Base-by-base conservation (phyloP, 2,797 vertebrate species). In the Spinibarbus caldwelli region DNA sequence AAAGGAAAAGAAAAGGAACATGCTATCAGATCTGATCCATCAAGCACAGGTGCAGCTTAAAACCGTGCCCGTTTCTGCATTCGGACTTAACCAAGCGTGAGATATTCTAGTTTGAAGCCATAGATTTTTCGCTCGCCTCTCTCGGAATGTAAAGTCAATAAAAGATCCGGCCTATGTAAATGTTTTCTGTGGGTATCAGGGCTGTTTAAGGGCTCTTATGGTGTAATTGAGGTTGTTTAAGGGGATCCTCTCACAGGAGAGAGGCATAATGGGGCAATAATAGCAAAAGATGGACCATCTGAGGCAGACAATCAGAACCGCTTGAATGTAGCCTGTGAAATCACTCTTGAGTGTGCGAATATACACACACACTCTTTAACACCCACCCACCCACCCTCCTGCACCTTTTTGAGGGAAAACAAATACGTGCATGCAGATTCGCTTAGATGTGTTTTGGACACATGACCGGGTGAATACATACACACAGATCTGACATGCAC, bases 231-330 rank as follows among this genome's bases (percentile, higher is more conserved):
- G 86, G 80, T 78, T 78, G 82, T 83, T 85, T 88, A 86, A 80
- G 80, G 77, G 83, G 83, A 87, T 86, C 85, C 67, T 82, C 86
- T 88, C 81, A 92, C 89, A 92, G 91, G 91, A 95, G 93, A 94
- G 93, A 90, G 93, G 87, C 91, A 89, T 94, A 95, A 94, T 95
- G 92, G 94, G 91, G 78, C 82, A 86, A 92, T 94, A 95, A 95
- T 94, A 94, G 92, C 92, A 92, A 93, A 92, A 94, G 94, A 95
- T 95, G 93, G 93, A 95, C 94, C 93, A 93, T 94, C 94, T 95
- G 91, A 93, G 94, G 94, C 94, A 95, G 94, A 94, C 94, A 94
- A 95, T 95, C 94, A 95, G 70, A 49, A 29, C 80, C 21, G 73
- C 84, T 84, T 80, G 82, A 87, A 83, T 71, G 54, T 82, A 80